These are phyloP conservation scores for Chrysodeixis includens DNA, from an alignment of 2,888 invertebrate species.

Conservation along the genomic window DNA sequence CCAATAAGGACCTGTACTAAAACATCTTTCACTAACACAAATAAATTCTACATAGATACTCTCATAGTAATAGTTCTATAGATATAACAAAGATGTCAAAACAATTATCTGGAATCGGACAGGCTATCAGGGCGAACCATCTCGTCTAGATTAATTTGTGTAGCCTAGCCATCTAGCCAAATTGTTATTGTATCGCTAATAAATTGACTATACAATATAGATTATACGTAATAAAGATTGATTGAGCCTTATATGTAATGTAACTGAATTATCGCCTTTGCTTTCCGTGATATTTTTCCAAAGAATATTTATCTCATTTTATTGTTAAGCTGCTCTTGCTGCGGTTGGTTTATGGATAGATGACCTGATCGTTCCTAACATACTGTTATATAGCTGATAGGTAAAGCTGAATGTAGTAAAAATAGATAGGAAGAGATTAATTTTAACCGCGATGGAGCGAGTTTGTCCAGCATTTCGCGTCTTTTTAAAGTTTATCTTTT, in stretches of 20 bases:
- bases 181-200: slow-evolving; percentile 1
- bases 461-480: too few relatives aligned
- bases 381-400: too few relatives aligned
- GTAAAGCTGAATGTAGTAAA: too few relatives aligned
- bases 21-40: too few relatives aligned
- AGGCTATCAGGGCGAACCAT: neutral
- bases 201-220: slow-evolving; percentile 2
- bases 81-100: neutral
- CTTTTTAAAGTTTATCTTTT: too few relatives aligned
- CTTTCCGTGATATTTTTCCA: neutral
- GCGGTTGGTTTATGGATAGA: too few relatives aligned
- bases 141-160: slow-evolving; percentile 1
- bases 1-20: neutral
- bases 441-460: too few relatives aligned
- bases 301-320: too few relatives aligned
- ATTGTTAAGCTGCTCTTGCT: too few relatives aligned
- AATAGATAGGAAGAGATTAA: too few relatives aligned
- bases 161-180: neutral
- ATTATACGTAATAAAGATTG: slow-evolving; percentile 4
- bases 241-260: neutral
- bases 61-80: neutral
- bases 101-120: slow-evolving; percentile 1
- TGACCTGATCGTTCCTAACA: too few relatives aligned
- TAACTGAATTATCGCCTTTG: neutral
- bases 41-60: neutral